These are phyloP conservation scores for Kryphioiulus occultus DNA, from an alignment of 2,888 invertebrate genomes.

Conservation along the genomic window DNA sequence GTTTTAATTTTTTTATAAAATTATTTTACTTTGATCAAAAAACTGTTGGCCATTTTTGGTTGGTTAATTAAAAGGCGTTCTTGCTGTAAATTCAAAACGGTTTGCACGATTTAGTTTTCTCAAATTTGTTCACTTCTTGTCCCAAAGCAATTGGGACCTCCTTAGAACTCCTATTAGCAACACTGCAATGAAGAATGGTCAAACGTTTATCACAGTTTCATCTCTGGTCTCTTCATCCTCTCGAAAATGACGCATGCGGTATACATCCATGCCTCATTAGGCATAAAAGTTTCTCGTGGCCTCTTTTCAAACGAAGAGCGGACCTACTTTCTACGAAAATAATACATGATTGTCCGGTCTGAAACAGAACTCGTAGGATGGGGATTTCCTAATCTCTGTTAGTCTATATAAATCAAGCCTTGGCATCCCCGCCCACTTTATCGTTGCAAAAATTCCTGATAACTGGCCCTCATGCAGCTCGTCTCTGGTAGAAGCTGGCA, in stretches of 20 bases:
- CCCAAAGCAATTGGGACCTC: too few species aligned
- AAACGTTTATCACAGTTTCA: too few species aligned
- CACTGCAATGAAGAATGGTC: too few species aligned
- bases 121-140: too few species aligned
- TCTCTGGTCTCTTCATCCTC: background rate
- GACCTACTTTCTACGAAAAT: background rate
- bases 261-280: background rate
- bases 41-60: too few species aligned
- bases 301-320: background rate
- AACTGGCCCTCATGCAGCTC: slow-evolving; percentile 9
- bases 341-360: background rate
- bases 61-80: too few species aligned
- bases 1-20: too few species aligned
- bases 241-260: background rate
- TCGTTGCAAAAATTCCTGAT: background rate
- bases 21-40: too few species aligned
- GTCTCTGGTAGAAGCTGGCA: background rate
- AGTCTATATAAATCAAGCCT: slow-evolving; percentile 9
- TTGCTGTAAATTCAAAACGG: too few species aligned
- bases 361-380: background rate
- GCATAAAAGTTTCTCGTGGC: background rate
- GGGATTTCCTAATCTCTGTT: slow-evolving; percentile 14
- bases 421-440: slow-evolving; percentile 32
- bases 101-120: too few species aligned
- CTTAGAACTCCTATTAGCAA: too few species aligned